Conservation (phyloP, 2,888 invertebrate species). For the Girardia tigrina region DNA sequence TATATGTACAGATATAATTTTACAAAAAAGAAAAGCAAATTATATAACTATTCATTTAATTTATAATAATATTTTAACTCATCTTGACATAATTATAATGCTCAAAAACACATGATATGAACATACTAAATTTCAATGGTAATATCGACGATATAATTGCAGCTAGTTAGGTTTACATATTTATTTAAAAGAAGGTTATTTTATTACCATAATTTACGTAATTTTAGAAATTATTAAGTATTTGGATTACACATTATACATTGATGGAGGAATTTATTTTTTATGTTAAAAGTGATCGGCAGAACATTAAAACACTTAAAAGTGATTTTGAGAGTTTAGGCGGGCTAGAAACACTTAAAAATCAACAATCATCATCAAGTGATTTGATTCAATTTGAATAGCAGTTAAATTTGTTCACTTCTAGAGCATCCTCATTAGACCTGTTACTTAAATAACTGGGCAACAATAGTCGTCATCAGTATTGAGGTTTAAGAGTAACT, state of each 20-base stretch:
- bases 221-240: neutral
- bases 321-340: slow-evolving; percentile 2
- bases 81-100: slow-evolving; percentile 4
- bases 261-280: neutral
- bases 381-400: slow-evolving; percentile 23
- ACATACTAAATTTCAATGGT: slow-evolving; percentile 20
- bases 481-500: slow-evolving; percentile 15
- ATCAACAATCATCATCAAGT: slow-evolving; percentile 18
- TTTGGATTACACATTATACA: neutral
- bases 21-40: too few species aligned
- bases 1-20: too few species aligned
- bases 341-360: slow-evolving; percentile 23
- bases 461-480: slow-evolving; percentile 23
- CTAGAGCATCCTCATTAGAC: slow-evolving; percentile 17
- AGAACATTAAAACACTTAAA: slow-evolving; percentile 23
- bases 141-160: slow-evolving; percentile 1
- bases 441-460: slow-evolving; percentile 10
- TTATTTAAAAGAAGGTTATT: neutral
- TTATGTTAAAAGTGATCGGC: slow-evolving; percentile 7
- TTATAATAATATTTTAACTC: too few species aligned
- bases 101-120: neutral
- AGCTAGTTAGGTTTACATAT: slow-evolving; percentile 20
- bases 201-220: neutral
- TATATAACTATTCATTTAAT: too few species aligned
- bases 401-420: slow-evolving; percentile 23